These are phyloP conservation scores for Crotalus helleri DNA, from an alignment of 2,113 vertebrate species.

Conservation along the genomic window DNA sequence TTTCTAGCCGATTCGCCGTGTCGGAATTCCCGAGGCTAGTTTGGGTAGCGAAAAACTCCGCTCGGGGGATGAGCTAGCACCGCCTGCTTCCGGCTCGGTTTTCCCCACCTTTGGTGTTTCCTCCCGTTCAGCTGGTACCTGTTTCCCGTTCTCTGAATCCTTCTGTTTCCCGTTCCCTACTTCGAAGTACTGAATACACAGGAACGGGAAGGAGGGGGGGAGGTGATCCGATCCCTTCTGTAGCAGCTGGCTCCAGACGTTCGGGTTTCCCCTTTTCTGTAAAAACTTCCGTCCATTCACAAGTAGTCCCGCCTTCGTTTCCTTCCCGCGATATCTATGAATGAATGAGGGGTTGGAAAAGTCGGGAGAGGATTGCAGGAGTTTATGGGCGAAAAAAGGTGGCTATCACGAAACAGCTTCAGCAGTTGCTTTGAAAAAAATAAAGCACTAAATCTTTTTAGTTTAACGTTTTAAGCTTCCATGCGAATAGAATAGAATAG, in stretches of 20 bases:
- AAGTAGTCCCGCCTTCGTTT: slow-evolving; percentile 3
- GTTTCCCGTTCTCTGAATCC: neutral
- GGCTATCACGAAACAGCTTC: neutral
- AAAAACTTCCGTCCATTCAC: slow-evolving; percentile 37
- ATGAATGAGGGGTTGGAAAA: slow-evolving; percentile 15
- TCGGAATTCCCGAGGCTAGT: neutral
- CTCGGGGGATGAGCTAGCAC: neutral
- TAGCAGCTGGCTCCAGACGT: neutral
- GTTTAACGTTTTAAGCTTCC: neutral
- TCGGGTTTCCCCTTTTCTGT: neutral
- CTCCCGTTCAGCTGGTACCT: neutral
- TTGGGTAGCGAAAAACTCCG: neutral
- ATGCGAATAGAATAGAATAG: neutral
- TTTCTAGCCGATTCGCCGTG: neutral
- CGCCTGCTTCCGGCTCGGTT: neutral
- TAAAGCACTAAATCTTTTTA: neutral
- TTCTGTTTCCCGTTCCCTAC: slow-evolving; percentile 5
- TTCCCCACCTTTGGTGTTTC: neutral
- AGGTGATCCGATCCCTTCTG: neutral
- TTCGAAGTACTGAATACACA: neutral
- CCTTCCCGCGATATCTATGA: neutral
- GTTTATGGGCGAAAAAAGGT: neutral
- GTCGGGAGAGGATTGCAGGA: neutral
- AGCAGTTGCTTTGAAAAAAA: neutral
- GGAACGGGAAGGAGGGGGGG: neutral